Conservation (phyloP, 1,140 invertebrate genomes). For the Micrasema longulum region DNA sequence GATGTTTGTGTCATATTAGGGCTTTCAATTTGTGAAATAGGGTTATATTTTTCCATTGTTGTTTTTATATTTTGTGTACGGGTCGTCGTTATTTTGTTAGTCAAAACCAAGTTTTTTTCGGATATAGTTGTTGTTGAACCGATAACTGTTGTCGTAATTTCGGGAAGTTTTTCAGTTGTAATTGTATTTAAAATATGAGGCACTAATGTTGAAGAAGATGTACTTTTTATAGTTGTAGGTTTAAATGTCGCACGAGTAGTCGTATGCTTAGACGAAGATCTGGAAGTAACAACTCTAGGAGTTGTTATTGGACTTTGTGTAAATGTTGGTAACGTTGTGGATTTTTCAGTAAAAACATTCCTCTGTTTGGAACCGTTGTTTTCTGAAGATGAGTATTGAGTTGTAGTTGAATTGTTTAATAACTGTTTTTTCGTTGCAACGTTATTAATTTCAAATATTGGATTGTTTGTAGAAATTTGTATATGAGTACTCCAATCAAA, state of each 20-base stretch:
- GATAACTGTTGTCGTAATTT: too few species aligned
- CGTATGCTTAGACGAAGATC: constrained; percentile 22
- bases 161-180: too few species aligned
- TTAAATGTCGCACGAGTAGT: background rate
- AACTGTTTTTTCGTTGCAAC: too few species aligned
- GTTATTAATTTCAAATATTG: constrained; percentile 4
- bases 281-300: background rate
- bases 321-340: too few species aligned
- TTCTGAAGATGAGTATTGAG: background rate
- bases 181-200: too few species aligned
- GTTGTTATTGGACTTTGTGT: too few species aligned
- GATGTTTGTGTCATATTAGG: constrained; percentile 29
- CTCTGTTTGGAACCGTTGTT: background rate
- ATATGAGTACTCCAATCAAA: constrained; percentile 52
- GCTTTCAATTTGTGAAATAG: constrained; percentile 50
- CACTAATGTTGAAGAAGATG: background rate
- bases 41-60: constrained; percentile 20
- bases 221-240: background rate
- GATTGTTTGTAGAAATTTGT: constrained; percentile 3
- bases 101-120: background rate
- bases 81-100: constrained; percentile 57
- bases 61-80: constrained; percentile 43
- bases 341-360: too few species aligned
- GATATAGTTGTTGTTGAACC: background rate
- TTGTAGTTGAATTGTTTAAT: too few species aligned